Evolutionary conservation across 2,797 vertebrate genomes (phyloP).

Genomic region (Brachyrhaphis roseni): DNA sequence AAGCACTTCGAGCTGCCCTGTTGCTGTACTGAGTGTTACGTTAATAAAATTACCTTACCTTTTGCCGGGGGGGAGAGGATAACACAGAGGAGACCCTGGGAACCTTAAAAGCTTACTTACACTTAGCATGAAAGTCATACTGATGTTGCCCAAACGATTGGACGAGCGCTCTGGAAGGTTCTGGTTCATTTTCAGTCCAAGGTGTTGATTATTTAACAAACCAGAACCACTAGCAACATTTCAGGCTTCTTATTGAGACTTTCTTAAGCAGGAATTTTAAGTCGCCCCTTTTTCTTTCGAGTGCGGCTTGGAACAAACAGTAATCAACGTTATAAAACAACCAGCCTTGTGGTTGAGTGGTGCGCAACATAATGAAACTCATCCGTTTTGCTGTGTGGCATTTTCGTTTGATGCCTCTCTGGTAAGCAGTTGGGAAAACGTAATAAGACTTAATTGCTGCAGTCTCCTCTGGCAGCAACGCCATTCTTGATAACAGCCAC

Average conservation of each 20-base stretch:
- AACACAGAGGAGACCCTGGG: neutral
- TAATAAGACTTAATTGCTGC: neutral
- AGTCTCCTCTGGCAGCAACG: constrained; percentile 36
- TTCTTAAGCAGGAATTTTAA: neutral
- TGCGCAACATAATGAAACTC: constrained; percentile 1
- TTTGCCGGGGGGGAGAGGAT: neutral
- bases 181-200: neutral
- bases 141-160: neutral
- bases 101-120: neutral
- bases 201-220: neutral
- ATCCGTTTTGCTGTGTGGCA: neutral
- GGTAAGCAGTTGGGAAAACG: neutral
- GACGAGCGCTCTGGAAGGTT: neutral
- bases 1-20: neutral
- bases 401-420: neutral
- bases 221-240: neutral
- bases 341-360: neutral
- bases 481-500: constrained; percentile 24
- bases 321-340: neutral
- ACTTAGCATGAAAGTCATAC: neutral
- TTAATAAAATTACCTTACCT: neutral
- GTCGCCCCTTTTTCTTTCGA: neutral
- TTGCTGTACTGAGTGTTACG: too few relatives aligned
- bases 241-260: neutral
- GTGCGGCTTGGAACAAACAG: neutral